Evolutionary conservation across 1,140 invertebrate species (phyloP).

Genomic region (Drosophila cardini): DNA sequence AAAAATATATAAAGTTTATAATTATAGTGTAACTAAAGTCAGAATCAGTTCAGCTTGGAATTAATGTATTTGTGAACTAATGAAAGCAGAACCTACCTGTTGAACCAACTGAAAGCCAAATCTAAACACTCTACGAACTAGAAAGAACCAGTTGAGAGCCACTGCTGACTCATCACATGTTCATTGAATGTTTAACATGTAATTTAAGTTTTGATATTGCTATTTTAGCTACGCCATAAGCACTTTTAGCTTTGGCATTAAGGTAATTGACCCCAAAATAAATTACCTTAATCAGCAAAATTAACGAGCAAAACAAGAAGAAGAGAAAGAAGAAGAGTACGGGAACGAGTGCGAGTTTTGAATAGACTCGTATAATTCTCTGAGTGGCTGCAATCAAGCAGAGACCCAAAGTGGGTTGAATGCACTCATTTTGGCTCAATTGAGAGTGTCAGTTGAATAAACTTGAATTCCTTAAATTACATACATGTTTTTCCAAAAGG

Average conservation of each 20-base stretch:
- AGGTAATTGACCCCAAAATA: slow-evolving; percentile 40
- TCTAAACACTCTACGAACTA: no score
- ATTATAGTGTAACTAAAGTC: no score
- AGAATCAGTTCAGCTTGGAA: no score
- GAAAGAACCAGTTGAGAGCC: neutral
- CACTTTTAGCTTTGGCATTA: slow-evolving; percentile 5
- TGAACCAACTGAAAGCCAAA: no score
- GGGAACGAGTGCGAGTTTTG: no score
- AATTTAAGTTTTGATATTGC: neutral
- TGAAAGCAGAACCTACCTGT: no score
- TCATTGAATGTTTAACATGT: neutral
- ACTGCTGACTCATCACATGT: neutral
- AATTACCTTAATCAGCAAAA: slow-evolving; percentile 34
- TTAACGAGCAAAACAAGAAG: slow-evolving; percentile 9
- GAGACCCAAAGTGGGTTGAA: slow-evolving; percentile 18
- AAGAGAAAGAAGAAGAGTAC: no score
- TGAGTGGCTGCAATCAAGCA: slow-evolving; percentile 13
- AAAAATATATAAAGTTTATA: no score
- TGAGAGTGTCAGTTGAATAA: slow-evolving; percentile 31
- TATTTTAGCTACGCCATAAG: neutral
- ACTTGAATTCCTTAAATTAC: slow-evolving; percentile 6
- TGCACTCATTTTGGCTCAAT: slow-evolving; percentile 29
- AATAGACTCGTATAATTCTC: neutral
- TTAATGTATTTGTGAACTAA: no score
- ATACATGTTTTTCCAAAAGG: neutral